Conservation (phyloP, 1,140 invertebrate genomes). For the Drosophila seguyi region DNA sequence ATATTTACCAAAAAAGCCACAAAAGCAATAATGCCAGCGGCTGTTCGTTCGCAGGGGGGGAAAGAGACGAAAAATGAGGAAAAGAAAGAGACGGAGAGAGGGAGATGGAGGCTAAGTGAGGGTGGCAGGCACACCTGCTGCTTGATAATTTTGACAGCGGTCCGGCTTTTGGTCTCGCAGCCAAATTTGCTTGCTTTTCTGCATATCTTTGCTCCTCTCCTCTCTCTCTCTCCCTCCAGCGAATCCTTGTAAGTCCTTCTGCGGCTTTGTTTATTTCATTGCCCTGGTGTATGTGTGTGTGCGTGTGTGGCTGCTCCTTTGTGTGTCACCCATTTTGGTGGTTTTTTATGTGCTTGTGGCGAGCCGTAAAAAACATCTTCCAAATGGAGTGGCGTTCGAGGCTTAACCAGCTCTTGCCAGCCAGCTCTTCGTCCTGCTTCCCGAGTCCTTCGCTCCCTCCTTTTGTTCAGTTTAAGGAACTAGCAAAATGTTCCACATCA, state of each 20-base stretch:
- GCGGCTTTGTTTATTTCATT: constrained; percentile 74
- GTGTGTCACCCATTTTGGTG: constrained; percentile 46
- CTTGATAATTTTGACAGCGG: constrained; percentile 64
- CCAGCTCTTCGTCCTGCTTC: not conserved
- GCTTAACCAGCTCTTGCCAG: constrained; percentile 38
- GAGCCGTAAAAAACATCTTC: constrained; percentile 56
- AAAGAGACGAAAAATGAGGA: not conserved
- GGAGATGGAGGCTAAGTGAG: no score
- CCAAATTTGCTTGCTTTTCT: constrained; percentile 20
- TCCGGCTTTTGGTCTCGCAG: constrained; percentile 23
- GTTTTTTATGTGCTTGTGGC: constrained; percentile 67
- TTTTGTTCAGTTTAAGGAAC: constrained; percentile 62
- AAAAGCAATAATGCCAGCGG: constrained; percentile 38
- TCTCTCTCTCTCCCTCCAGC: constrained; percentile 11
- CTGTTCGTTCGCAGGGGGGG: no score
- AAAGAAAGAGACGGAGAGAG: not conserved
- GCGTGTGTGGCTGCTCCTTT: constrained; percentile 31
- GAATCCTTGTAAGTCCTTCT: constrained; percentile 48
- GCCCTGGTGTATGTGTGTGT: constrained; percentile 20
- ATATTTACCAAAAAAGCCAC: constrained; percentile 61
- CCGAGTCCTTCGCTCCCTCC: constrained; percentile 3
- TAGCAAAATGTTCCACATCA: constrained; percentile 69
- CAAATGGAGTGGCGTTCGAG: constrained; percentile 48
- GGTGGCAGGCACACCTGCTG: constrained; percentile 47
- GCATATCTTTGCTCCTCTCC: constrained; percentile 2